Evolutionary conservation across 2,888 invertebrate species (phyloP).

Genomic region (Drosophila atroscutellata): DNA sequence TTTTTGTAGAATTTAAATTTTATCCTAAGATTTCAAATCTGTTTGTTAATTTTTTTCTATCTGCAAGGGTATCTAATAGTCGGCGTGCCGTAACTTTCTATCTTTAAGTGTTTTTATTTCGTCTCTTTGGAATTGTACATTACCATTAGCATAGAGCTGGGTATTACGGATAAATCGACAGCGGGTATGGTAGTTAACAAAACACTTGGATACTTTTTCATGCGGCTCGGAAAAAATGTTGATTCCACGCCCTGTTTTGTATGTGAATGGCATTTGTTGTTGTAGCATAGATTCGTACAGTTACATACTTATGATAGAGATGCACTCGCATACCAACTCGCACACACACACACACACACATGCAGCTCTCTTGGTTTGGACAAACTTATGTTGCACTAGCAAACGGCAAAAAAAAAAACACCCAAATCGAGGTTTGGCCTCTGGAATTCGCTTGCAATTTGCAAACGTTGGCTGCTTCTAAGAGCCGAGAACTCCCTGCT

Average conservation of each 20-base stretch:
- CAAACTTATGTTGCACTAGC: constrained; percentile 67
- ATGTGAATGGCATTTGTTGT: constrained; percentile 62
- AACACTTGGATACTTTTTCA: constrained; percentile 85
- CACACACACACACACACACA: constrained; percentile 22
- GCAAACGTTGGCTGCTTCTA: constrained; percentile 47
- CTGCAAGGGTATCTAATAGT: constrained; percentile 30
- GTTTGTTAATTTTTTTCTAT: background rate
- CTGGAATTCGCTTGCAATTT: constrained; percentile 65
- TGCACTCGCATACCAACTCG: constrained; percentile 50
- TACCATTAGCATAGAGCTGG: constrained; percentile 85
- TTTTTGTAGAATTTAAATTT: background rate
- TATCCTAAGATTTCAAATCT: background rate
- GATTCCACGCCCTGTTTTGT: constrained; percentile 85
- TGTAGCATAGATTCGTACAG: constrained; percentile 43
- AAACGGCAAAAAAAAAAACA: constrained; percentile 26
- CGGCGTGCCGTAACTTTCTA: constrained; percentile 17
- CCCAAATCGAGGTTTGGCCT: constrained; percentile 61
- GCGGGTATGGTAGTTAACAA: constrained; percentile 84
- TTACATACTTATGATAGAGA: constrained; percentile 51
- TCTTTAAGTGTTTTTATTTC: constrained; percentile 29
- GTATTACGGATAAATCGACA: constrained; percentile 84
- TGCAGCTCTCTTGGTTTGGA: constrained; percentile 38
- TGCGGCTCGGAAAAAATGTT: constrained; percentile 84
- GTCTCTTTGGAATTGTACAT: constrained; percentile 71
- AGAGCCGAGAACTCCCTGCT: constrained; percentile 31